phyloP scores from a whole-genome alignment of 2,888 invertebrate genomes.

The Drosophila neoperkinsi region DNA sequence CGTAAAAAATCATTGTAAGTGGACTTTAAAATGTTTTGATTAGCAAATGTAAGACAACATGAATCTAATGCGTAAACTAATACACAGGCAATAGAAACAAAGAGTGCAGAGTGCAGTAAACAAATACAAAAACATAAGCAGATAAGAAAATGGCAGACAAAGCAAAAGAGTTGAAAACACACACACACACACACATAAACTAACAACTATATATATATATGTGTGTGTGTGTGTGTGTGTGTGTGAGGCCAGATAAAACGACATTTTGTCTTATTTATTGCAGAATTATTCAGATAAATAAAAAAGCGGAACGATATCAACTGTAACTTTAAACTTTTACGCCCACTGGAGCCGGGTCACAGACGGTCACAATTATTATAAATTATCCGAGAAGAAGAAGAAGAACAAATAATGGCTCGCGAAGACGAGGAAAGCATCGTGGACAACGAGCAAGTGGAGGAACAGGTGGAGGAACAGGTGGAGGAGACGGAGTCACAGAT shows the following conservation, averaged over 20 bases:
- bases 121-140: constrained; percentile 43
- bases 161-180: constrained; percentile 70
- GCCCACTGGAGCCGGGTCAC: constrained; percentile 41
- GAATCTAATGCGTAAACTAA: constrained; percentile 49
- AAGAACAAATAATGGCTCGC: constrained; percentile 56
- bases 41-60: constrained; percentile 32
- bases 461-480: constrained; percentile 12
- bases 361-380: constrained; percentile 10
- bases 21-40: constrained; percentile 60
- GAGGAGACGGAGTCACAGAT: constrained; percentile 28
- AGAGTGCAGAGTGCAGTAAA: constrained; percentile 63
- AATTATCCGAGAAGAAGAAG: constrained; percentile 37
- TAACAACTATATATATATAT: background rate
- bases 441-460: constrained; percentile 57
- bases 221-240: constrained; percentile 4
- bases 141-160: constrained; percentile 63
- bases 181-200: constrained; percentile 14
- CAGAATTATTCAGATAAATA: constrained; percentile 54
- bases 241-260: constrained; percentile 46
- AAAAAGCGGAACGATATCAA: constrained; percentile 46
- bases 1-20: constrained; percentile 35
- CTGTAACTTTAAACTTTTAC: constrained; percentile 21
- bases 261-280: constrained; percentile 27
- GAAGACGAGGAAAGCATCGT: constrained; percentile 72
- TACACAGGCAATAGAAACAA: constrained; percentile 69